Evolutionary conservation across 2,888 invertebrate species (phyloP).

Genomic region (Scelioninae gen. 1): DNA sequence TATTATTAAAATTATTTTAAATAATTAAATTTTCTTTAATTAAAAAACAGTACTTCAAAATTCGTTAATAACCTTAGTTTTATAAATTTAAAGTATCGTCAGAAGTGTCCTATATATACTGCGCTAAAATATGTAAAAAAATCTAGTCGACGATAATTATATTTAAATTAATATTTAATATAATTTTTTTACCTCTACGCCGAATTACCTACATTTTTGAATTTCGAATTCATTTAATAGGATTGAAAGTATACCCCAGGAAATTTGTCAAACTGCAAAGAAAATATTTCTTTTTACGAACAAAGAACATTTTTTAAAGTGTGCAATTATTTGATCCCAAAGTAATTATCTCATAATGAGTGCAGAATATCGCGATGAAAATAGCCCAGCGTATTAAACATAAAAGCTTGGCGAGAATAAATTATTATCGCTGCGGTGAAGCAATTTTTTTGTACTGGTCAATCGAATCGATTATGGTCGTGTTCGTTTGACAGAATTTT

Average conservation of each 20-base stretch:
- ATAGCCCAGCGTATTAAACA: slow-evolving; percentile 34
- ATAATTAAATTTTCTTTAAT: too few relatives aligned
- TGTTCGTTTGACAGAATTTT: neutral
- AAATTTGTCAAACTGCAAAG: neutral
- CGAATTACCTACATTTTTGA: neutral
- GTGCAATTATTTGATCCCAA: slow-evolving; percentile 35
- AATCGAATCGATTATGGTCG: slow-evolving; percentile 4
- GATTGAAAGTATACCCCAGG: neutral
- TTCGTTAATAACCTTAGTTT: too few relatives aligned
- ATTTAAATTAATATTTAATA: too few relatives aligned
- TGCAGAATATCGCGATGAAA: slow-evolving; percentile 38
- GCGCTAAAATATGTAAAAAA: too few relatives aligned
- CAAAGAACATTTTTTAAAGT: slow-evolving; percentile 9
- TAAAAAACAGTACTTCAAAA: too few relatives aligned
- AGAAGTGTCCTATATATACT: too few relatives aligned
- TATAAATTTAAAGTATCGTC: too few relatives aligned
- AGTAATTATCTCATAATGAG: slow-evolving; percentile 55
- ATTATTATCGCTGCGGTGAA: slow-evolving; percentile 16
- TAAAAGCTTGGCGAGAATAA: slow-evolving; percentile 31
- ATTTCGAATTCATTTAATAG: too few relatives aligned
- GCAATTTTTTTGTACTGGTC: slow-evolving; percentile 13
- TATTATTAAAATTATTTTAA: too few relatives aligned
- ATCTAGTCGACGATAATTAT: too few relatives aligned
- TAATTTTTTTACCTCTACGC: neutral
- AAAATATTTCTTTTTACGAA: slow-evolving; percentile 4